A percentile compares a stretch with the other conserved stretches of the same genome.
Evolutionary conservation across 2,797 vertebrate species (phyloP).

Genomic region (Meriones psammophilus): DNA sequence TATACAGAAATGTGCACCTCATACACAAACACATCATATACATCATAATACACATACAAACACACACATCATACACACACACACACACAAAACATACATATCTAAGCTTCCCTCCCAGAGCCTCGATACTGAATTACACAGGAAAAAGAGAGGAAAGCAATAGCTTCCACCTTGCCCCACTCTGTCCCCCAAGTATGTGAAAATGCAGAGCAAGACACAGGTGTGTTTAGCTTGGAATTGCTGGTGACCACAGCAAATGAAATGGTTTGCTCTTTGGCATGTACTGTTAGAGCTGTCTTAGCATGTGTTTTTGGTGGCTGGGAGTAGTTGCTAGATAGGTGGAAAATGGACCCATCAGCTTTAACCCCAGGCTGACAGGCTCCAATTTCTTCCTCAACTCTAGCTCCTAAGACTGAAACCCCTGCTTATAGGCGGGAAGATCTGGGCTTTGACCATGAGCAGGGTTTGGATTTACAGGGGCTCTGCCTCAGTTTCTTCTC

Average conservation of each 20-base stretch:
- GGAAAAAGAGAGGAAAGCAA: background rate
- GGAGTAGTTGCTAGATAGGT: constrained; percentile 87
- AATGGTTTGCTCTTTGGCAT: constrained; percentile 83
- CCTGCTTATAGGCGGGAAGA: constrained; percentile 69
- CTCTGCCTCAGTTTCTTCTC: background rate
- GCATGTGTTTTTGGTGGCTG: constrained; percentile 82
- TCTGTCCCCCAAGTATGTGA: background rate
- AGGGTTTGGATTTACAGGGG: background rate
- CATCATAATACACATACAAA: background rate
- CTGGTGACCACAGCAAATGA: constrained; percentile 74
- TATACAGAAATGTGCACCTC: background rate
- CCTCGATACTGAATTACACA: background rate
- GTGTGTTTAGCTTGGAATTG: constrained; percentile 75
- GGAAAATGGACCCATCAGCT: constrained; percentile 83
- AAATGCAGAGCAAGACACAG: background rate
- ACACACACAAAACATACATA: background rate
- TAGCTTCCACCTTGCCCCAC: background rate
- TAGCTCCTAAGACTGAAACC: constrained; percentile 82
- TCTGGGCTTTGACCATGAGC: constrained; percentile 40
- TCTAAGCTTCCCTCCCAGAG: background rate
- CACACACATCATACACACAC: background rate
- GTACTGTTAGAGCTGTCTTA: constrained; percentile 80
- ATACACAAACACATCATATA: background rate
- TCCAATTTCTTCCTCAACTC: constrained; percentile 78
- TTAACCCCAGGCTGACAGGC: constrained; percentile 80